Base-by-base conservation (phyloP, 2,797 vertebrate species). In the Oreortyx pictus region DNA sequence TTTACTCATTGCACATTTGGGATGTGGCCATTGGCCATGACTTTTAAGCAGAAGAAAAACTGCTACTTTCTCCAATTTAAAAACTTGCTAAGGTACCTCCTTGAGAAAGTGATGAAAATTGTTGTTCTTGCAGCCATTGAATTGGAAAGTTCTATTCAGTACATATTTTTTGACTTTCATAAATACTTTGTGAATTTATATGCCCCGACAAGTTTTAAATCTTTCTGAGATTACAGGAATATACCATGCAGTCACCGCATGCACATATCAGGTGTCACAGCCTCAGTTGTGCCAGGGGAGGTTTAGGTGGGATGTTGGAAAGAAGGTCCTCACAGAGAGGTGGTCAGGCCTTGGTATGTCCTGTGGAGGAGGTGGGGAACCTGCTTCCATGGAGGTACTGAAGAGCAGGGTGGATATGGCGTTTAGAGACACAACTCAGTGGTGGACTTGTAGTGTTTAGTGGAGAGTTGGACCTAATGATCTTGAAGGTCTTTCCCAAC, bases 261-360 rank as follows among this genome's bases (percentile, higher is more conserved):
- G 22, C 1, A 1, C n/a, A 27, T 5, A 2, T 4, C 22, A 16
- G 50, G 31, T 0, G 29, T 20, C 11, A n/a, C 54, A 56, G 52
- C 52, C 29, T 54, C 52, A 54, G 11, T 7, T n/a, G 54, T n/a
- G 54, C 31, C 54, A 56, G 54, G 17, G 18, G 17, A 56, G 18
- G 54, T n/a, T 56, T 20, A n/a, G 17, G 29, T 56, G 31, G 31
- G 29, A 56, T 19, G 10, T 20, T 31, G 29, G 54, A 18, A 56
- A n/a, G 31, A 56, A n/a, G 6, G 52, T 54, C 52, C 27, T 31
- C 54, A 19, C 31, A 20, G 31, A n/a, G 29, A 31, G 54, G 54
- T 56, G 31, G 31, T n/a, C 18, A n/a, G 54, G 18, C 31, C 29
- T 15, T 56, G 31, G 18, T n/a, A 20, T 31, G 31, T 18, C 31